A percentile compares a stretch with the other conserved stretches of the same genome.
phyloP scores from a whole-genome alignment of 2,113 vertebrate species.

The Scomber japonicus region DNA sequence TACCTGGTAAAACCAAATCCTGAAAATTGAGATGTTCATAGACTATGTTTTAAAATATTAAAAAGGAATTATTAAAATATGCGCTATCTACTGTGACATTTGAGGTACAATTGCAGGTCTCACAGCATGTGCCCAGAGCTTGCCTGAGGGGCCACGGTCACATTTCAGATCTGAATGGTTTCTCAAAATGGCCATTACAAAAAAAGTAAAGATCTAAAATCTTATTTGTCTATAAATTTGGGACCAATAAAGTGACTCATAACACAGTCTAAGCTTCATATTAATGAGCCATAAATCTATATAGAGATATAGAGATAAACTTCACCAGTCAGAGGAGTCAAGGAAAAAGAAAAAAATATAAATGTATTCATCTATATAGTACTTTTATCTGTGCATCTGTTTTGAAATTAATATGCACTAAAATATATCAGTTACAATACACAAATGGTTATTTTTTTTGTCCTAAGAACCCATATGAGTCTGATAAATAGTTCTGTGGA shows the following conservation, averaged over 20 bases:
- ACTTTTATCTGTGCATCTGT: background rate
- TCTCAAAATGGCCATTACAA: conserved; percentile 4
- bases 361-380: background rate
- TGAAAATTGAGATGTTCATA: conserved; percentile 18
- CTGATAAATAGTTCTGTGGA: background rate
- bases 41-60: conserved; percentile 43
- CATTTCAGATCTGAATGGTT: conserved; percentile 22
- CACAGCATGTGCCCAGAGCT: conserved; percentile 19
- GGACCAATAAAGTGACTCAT: background rate
- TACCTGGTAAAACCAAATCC: background rate
- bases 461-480: background rate
- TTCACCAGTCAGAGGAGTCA: background rate
- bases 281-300: conserved; percentile 3
- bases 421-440: too few relatives aligned
- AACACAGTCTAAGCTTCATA: conserved; percentile 1
- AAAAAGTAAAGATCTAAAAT: conserved; percentile 30
- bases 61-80: conserved; percentile 30
- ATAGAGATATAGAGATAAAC: too few relatives aligned
- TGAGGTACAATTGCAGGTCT: conserved; percentile 27
- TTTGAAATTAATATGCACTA: background rate
- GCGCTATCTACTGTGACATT: conserved; percentile 47
- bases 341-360: background rate
- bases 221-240: background rate
- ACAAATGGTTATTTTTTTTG: too few relatives aligned
- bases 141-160: conserved; percentile 18